phyloP scores from a whole-genome alignment of 2,888 invertebrate genomes.

The Meteorus cinctellus region DNA sequence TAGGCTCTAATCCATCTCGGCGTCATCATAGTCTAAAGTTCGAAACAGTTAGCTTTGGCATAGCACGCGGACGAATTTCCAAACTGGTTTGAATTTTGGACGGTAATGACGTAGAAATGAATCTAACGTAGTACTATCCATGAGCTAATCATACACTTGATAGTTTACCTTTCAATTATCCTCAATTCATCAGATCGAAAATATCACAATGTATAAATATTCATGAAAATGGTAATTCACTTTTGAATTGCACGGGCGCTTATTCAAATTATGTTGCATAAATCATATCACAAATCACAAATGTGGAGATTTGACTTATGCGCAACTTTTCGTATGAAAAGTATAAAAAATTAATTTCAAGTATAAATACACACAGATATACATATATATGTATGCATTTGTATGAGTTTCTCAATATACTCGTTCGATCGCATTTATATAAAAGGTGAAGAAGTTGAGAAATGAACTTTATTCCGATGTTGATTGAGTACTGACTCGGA shows the following conservation, averaged over 20 bases:
- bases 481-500: neutral
- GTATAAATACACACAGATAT: too few species aligned
- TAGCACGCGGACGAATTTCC: too few species aligned
- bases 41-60: too few species aligned
- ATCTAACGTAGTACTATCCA: neutral
- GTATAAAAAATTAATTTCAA: too few species aligned
- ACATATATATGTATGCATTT: neutral
- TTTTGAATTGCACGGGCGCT: neutral
- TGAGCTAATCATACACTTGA: neutral
- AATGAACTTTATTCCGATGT: neutral
- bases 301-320: too few species aligned
- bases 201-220: neutral
- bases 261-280: neutral
- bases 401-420: neutral
- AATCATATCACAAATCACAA: too few species aligned
- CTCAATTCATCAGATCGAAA: neutral
- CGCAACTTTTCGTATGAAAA: too few species aligned
- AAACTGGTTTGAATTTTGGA: too few species aligned
- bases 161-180: neutral
- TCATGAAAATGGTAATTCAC: neutral
- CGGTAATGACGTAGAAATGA: neutral
- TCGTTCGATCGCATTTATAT: neutral
- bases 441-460: neutral
- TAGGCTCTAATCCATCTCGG: too few species aligned
- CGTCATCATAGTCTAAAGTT: too few species aligned